Base-by-base conservation (phyloP, 2,888 invertebrate species). In the Amphipoea oculea region DNA sequence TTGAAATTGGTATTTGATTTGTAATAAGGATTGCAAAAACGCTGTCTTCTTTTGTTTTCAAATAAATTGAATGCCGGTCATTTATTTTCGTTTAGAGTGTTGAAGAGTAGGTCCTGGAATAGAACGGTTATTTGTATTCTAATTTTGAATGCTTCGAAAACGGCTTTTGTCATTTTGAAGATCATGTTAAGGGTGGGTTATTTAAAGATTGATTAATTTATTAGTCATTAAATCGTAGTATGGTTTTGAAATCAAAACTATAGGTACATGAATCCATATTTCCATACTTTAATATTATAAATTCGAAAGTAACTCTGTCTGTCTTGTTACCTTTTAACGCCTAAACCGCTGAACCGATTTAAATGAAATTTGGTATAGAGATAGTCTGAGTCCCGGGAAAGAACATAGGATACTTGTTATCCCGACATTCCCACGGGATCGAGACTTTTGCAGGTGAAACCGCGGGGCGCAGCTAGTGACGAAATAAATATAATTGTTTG, bases 1-100 rank as follows among this genome's bases (percentile, higher is more conserved):
- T 36, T 36, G 17, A 68, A 67, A 60, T 73, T 42, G n/a, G 4
- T 42, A 45, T 23, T 75, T 29, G 45, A 57, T 45, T 57, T 51
- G 11, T 29, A 51, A 40, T 20, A 76, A 62, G 29, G 29, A 66
- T n/a, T 48, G 17, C 77, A 54, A n/a, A 45, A 29, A 51, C 11
- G 6, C 29, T 7, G 11, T 66, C 57, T 57, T 40, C 79, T 66
- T 78, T 78, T 78, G 77, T 57, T 78, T 66, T 20, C 0, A 48
- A 20, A 29, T 57, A 20, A 45, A 66, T 78, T 48, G n/a, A 78
- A 20, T 40, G 45, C 57, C 79, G 78, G 77, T 77, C 36, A 77
- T 45, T 77, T 73, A 1, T 60, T 29, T 60, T 48, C 4, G 6
- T n/a, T 73, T 51, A n/a, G 51, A 69, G 20, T 42, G 17, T 57